A percentile compares a stretch with the other conserved stretches of the same genome.
Evolutionary conservation across 2,113 vertebrate species (phyloP).

Genomic region (Pipa parva): DNA sequence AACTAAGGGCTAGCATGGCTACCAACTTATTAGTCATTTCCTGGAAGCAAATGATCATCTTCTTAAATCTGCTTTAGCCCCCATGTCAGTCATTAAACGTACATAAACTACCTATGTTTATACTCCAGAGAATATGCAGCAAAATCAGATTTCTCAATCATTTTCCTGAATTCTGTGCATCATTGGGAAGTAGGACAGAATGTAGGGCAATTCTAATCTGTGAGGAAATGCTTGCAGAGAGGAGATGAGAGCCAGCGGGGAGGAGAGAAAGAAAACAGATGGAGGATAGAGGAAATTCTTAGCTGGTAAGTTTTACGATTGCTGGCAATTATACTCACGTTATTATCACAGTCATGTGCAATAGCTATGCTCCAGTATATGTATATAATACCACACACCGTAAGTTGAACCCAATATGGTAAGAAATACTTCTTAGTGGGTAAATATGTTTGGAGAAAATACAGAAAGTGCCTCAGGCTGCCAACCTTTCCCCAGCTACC

Average conservation of each 20-base stretch:
- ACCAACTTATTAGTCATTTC: not conserved
- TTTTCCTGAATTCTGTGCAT: constrained; percentile 12
- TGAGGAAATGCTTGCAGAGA: constrained; percentile 30
- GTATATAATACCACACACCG: too few relatives aligned
- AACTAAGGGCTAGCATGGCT: not conserved
- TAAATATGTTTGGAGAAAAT: too few relatives aligned
- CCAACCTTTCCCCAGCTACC: too few relatives aligned
- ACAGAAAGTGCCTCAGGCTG: too few relatives aligned
- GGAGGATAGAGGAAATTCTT: constrained; percentile 20
- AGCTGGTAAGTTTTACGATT: not conserved
- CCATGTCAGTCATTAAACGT: constrained; percentile 8
- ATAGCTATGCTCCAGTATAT: too few relatives aligned
- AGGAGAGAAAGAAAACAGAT: constrained; percentile 26
- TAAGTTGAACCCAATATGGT: too few relatives aligned
- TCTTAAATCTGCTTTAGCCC: constrained; percentile 22
- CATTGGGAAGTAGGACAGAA: constrained; percentile 35
- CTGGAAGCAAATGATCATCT: not conserved
- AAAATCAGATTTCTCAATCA: constrained; percentile 31
- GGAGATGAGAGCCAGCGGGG: constrained; percentile 6
- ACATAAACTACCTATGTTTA: constrained; percentile 16
- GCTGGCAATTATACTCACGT: not conserved
- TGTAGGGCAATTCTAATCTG: constrained; percentile 38
- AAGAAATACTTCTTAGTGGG: too few relatives aligned
- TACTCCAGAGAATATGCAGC: constrained; percentile 5
- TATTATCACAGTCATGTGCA: too few relatives aligned